These are phyloP conservation scores for Odontophorus gujanensis DNA, from an alignment of 2,113 vertebrate species.

Conservation along the genomic window DNA sequence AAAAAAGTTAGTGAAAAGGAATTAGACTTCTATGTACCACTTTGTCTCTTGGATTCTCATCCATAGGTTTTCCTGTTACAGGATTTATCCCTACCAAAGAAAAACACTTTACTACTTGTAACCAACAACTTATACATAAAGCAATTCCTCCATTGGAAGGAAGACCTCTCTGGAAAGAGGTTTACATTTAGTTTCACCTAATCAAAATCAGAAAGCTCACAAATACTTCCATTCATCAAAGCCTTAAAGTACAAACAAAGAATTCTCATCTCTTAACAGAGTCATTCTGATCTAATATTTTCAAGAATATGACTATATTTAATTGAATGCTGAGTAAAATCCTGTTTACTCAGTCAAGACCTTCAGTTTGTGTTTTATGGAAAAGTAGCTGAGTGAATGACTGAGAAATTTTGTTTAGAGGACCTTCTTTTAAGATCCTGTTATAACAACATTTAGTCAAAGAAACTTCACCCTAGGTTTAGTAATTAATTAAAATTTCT, in stretches of 20 bases:
- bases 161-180: neutral
- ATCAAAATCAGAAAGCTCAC: neutral
- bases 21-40: neutral
- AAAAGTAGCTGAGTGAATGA: neutral
- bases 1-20: neutral
- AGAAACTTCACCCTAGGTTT: neutral
- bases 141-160: neutral
- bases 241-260: neutral
- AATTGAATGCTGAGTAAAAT: neutral
- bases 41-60: neutral
- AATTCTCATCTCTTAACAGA: neutral
- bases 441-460: neutral
- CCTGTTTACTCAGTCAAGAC: neutral
- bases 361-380: neutral
- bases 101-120: neutral
- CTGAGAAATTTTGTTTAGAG: neutral
- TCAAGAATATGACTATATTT: neutral
- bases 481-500: neutral
- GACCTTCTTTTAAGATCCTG: neutral
- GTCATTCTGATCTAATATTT: neutral
- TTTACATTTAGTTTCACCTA: neutral
- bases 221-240: neutral
- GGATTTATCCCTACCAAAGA: neutral
- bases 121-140: neutral
- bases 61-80: neutral